Conservation (phyloP, 2,113 vertebrate genomes). For the Phrynosoma platyrhinos region DNA sequence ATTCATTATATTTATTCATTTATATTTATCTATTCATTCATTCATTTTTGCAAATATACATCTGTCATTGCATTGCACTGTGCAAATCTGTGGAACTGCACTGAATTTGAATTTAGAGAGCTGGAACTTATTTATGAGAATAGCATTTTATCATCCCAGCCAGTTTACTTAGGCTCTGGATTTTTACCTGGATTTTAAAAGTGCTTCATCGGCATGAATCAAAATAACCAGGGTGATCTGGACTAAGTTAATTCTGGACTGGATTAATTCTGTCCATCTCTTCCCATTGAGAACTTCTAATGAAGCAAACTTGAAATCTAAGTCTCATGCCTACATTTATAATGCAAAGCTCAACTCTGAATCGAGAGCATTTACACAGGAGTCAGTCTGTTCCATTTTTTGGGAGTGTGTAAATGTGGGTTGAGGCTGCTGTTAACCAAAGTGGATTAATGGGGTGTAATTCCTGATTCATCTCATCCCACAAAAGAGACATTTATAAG, state of each 20-base stretch:
- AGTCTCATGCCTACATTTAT: not conserved
- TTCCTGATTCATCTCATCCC: not conserved
- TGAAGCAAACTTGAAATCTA: not conserved
- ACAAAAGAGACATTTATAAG: not conserved
- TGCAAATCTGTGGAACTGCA: not conserved
- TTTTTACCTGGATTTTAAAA: not conserved
- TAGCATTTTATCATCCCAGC: not conserved
- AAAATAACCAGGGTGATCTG: not conserved
- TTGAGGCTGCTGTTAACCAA: not conserved
- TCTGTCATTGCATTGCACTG: no score
- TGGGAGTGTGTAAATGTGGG: no score
- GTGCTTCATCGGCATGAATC: not conserved
- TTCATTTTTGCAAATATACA: no score
- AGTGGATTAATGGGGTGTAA: no score
- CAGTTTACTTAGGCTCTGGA: not conserved
- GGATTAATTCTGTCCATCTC: not conserved
- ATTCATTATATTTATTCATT: no score
- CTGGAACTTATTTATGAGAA: no score
- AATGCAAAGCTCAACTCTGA: not conserved
- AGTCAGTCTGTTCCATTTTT: no score
- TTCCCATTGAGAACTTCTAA: not conserved
- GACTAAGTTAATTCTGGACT: no score
- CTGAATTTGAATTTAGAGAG: not conserved
- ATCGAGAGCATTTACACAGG: not conserved
- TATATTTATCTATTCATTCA: no score